phyloP scores from a whole-genome alignment of 2,113 vertebrate genomes.

The Cyrtonyx montezumae region DNA sequence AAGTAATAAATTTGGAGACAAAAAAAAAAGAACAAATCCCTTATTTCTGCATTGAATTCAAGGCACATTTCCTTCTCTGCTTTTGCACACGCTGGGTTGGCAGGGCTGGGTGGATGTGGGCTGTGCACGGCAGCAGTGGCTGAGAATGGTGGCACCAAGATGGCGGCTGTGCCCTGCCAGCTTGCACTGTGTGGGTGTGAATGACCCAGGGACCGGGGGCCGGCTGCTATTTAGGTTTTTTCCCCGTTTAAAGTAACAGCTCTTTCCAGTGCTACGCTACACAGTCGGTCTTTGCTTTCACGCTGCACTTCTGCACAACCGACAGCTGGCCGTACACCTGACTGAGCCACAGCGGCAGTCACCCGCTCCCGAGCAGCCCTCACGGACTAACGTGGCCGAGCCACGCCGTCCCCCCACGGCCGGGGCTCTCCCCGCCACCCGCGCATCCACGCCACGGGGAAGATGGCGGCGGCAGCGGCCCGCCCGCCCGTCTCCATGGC shows the following conservation, averaged over 20 bases:
- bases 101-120: too few relatives aligned
- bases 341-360: neutral
- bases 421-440: too few relatives aligned
- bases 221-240: neutral
- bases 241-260: neutral
- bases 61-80: neutral
- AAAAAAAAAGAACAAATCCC: neutral
- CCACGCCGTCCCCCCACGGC: too few relatives aligned
- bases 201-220: neutral
- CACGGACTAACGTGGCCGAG: neutral
- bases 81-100: neutral
- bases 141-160: neutral
- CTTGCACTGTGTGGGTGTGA: neutral
- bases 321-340: neutral
- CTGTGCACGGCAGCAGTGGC: accelerated
- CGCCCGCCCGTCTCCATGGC: neutral
- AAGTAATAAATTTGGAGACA: neutral
- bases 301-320: accelerated
- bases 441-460: neutral
- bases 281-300: neutral
- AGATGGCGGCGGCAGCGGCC: neutral
- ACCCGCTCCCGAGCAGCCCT: neutral
- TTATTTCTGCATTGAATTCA: neutral
- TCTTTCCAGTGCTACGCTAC: accelerated
- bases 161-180: neutral